Conservation (phyloP, 1,140 invertebrate species). For the Pemphigus obesinymphae region DNA sequence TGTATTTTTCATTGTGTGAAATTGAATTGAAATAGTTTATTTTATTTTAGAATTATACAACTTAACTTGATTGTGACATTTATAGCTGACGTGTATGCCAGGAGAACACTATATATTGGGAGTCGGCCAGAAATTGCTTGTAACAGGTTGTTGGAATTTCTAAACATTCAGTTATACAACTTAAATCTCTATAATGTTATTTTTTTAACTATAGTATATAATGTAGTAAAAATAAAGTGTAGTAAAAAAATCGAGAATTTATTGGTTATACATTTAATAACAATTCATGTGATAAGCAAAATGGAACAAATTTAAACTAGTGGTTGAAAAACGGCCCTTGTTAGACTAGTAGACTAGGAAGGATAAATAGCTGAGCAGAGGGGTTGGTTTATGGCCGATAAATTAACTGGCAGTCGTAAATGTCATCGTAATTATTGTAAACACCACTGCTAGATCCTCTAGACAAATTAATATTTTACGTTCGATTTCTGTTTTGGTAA, state of each 20-base stretch:
- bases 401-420: constrained; percentile 34
- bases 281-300: neutral
- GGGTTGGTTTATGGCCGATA: constrained; percentile 14
- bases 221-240: neutral
- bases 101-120: neutral
- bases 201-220: too few relatives aligned
- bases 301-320: neutral
- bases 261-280: neutral
- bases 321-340: constrained; percentile 12
- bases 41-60: neutral
- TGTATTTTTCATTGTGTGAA: neutral
- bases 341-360: neutral
- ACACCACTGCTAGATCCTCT: neutral
- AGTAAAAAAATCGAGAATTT: neutral
- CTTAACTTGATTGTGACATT: neutral
- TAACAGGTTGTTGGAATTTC: neutral
- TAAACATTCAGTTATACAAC: neutral
- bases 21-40: neutral
- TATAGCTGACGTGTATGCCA: neutral
- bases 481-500: neutral
- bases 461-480: neutral
- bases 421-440: constrained; percentile 33
- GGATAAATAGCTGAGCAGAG: neutral
- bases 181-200: too few relatives aligned
- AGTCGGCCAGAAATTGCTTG: neutral